Evolutionary conservation across 2,888 invertebrate genomes (phyloP), one percentile per base, ranked within the genome.

Genomic region (Calephelis perditalis): DNA sequence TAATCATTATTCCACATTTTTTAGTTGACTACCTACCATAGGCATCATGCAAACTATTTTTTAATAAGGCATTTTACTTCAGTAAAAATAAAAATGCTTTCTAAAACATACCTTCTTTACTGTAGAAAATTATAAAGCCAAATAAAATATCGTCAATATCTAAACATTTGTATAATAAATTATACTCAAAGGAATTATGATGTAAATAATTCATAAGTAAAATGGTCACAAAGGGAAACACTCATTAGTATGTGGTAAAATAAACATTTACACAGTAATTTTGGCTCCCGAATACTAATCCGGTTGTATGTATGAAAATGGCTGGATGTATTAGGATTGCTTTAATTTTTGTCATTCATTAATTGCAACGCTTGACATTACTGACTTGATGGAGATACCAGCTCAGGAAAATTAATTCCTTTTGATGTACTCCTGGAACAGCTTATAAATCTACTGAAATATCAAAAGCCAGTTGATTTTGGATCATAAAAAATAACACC

Each of bases 261-360:
- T 10, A 52, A 52, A 52, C 52, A 52, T 52, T 52, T 52, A 52
- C 36, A 35, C 35, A 36, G 52, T 36, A 52, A 52, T 52, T 52
- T 40, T 35, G 52, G 9, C 11, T 36, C 52, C 52, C 52, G 11
- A 52, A 52, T 52, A 35, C 35, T 36, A 52, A 35, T 52, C 11
- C 11, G 35, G 52, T n/a, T 40, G 40, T 52, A 35, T 52, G 52
- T 35, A 11, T 35, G 6, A 35, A 52, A 36, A 35, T 52, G 52
- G 35, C 6, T 11, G 11, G 35, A 49, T 49, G 9, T 1, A 47
- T 12, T 49, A 2, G 10, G 49, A 52, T 52, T 36, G 52, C 52
- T 54, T 54, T 54, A 35, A 54, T 54, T 54, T 54, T 54, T 36
- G 35, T 11, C 11, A 11, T 54, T 54, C 26, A 54, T 54, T 52